Base-by-base conservation (phyloP, 2,113 vertebrate genomes). In the Eidolon helvum region DNA sequence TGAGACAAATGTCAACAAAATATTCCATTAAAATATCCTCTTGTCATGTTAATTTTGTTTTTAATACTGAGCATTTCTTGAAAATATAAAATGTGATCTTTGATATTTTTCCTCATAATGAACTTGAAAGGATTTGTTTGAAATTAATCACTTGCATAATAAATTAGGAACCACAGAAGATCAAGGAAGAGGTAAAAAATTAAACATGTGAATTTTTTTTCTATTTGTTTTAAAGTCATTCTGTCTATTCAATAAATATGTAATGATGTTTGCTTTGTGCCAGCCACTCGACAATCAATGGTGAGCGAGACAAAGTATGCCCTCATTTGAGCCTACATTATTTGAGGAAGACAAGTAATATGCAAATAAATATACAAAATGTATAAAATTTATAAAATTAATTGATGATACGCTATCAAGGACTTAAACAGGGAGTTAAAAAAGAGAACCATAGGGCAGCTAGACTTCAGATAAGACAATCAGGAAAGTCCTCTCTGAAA, bases 131-230 rank as follows among this genome's bases (percentile, higher is more conserved):
- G 33, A 89, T 89, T 84, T 79, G 16, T 78, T 96, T 89, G 88
- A 97, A 92, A 82, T 92, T 68, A 75, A 93, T 77, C 71, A 57
- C 83, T 95, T 88, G 57, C 10, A 71, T 94, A 90, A 92, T 94
- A 59, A 95, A 86, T 85, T 57, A 48, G 26, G 4, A 68, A 83
- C 30, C 24, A 83, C n/a, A 63, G 74, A 92, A 87, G 43, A 72
- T 38, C 45, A 78, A 87, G 59, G 15, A 93, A 66, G 30, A 45
- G 83, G 78, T 90, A 90, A 91, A 95, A 82, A 78, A 90, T 77
- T 83, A 72, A 86, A 65, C 24, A 63, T 30, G n/a, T 68, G 45
- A 55, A 61, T 0, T 43, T 66, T 89, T 40, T 77, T n/a, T 35
- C 9, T 38, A 59, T 89, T 94, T 89, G n/a, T 82, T 86, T 82